Evolutionary conservation across 2,888 invertebrate species (phyloP).

Genomic region (Cantharis flavilabris): DNA sequence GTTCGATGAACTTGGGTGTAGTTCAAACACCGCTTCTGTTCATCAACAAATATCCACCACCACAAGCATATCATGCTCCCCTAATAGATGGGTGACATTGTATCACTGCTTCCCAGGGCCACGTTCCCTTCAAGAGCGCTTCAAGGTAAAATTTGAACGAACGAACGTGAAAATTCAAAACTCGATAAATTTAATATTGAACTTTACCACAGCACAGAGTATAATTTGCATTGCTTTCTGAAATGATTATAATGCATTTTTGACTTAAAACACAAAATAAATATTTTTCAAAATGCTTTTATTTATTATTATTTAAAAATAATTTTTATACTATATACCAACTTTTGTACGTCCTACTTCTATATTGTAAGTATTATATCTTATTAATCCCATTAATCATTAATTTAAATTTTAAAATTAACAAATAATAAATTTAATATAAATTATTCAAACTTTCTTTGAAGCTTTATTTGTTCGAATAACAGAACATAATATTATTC

Average conservation of each 20-base stretch:
- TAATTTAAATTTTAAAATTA: too few relatives aligned
- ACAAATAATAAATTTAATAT: too few relatives aligned
- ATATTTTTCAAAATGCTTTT: too few relatives aligned
- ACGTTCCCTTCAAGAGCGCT: constrained; percentile 24
- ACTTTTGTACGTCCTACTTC: too few relatives aligned
- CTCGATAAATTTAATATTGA: neutral
- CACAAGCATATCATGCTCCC: constrained; percentile 11
- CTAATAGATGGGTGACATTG: constrained; percentile 18
- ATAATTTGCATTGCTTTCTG: neutral
- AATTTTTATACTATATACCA: too few relatives aligned
- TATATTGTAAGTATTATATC: too few relatives aligned
- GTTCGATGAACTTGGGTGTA: constrained; percentile 14
- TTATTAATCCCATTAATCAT: too few relatives aligned
- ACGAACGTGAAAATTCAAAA: neutral
- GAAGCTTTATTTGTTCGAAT: neutral
- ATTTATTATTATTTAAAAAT: too few relatives aligned
- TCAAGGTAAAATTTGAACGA: neutral
- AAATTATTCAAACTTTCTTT: neutral
- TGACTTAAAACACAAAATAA: neutral
- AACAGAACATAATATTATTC: neutral
- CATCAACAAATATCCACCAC: neutral
- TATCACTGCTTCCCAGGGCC: constrained; percentile 28
- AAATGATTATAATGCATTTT: neutral
- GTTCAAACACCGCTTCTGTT: constrained; percentile 3
- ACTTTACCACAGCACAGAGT: neutral